Evolutionary conservation across 2,797 vertebrate genomes (phyloP).

Genomic region (Melanotaenia parkinsoni): DNA sequence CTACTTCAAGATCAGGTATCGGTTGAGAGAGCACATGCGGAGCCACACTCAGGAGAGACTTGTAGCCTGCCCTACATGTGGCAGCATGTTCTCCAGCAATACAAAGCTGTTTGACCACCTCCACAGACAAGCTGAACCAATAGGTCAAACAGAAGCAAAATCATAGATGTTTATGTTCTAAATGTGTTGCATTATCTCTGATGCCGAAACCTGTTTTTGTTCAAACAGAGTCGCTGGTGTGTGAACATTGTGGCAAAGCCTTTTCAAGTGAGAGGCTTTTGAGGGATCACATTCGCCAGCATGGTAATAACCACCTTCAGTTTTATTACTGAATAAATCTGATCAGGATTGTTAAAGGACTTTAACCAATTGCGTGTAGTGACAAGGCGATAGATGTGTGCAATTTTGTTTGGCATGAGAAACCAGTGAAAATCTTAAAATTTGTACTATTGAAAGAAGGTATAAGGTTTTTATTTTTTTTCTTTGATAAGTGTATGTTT

Average conservation of each 20-base stretch:
- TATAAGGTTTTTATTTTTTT: neutral
- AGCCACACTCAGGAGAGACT: constrained; percentile 80
- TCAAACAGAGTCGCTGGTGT: constrained; percentile 80
- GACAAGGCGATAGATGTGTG: neutral
- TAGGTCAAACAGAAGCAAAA: constrained; percentile 57
- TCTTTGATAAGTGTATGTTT: neutral
- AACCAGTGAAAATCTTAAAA: neutral
- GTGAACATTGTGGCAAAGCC: constrained; percentile 82
- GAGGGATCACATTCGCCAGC: constrained; percentile 79
- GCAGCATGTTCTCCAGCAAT: constrained; percentile 85
- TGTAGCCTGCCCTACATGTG: constrained; percentile 81
- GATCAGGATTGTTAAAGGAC: neutral
- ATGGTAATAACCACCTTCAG: constrained; percentile 55
- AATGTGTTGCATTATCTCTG: neutral
- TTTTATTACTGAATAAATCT: neutral
- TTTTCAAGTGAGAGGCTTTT: constrained; percentile 85
- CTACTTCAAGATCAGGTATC: constrained; percentile 81
- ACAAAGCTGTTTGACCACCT: constrained; percentile 84
- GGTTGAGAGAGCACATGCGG: constrained; percentile 81
- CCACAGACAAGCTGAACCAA: constrained; percentile 81
- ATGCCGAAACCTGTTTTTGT: constrained; percentile 7
- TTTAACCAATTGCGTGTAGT: neutral
- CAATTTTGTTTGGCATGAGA: neutral
- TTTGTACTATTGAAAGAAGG: neutral
- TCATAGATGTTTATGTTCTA: neutral